Percentiles rank a stretch among this genome's conserved stretches.
phyloP scores from a whole-genome alignment of 2,888 invertebrate species.

The Caenorhabditis panamensis region DNA sequence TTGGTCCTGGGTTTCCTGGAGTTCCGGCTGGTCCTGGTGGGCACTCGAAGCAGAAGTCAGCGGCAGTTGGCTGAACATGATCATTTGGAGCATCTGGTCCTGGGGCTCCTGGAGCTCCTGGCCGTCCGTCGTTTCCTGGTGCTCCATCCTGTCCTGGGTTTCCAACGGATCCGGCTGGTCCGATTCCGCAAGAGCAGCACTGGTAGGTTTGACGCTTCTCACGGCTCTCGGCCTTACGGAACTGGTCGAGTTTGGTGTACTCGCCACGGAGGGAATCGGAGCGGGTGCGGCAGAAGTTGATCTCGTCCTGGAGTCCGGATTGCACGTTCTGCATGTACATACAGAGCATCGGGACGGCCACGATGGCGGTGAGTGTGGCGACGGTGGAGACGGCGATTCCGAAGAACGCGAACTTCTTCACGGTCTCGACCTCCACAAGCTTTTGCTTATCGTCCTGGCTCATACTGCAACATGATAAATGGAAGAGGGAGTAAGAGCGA shows the following conservation, averaged over 20 bases:
- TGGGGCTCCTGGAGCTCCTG: conserved; percentile 70
- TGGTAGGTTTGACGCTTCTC: conserved; percentile 48
- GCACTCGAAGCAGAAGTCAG: conserved; percentile 75
- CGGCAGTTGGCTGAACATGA: conserved; percentile 65
- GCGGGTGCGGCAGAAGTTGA: conserved; percentile 74
- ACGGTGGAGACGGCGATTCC: conserved; percentile 70
- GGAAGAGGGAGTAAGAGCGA: background rate
- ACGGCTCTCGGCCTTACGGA: conserved; percentile 13
- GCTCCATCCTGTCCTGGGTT: conserved; percentile 67
- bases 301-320: conserved; percentile 77
- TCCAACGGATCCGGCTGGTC: conserved; percentile 66
- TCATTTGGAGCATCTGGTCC: conserved; percentile 73
- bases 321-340: conserved; percentile 80
- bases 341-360: conserved; percentile 80
- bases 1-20: conserved; percentile 72
- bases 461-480: conserved; percentile 50
- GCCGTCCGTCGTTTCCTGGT: conserved; percentile 69
- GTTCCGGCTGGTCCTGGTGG: conserved; percentile 74
- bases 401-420: conserved; percentile 76
- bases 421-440: conserved; percentile 73
- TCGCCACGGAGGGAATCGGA: conserved; percentile 75
- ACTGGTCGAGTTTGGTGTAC: conserved; percentile 72
- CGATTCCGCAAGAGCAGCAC: conserved; percentile 61
- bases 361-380: conserved; percentile 78
- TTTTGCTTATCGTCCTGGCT: conserved; percentile 71